Evolutionary conservation across 1,140 invertebrate genomes (phyloP).

Genomic region (Drosophila rufa): DNA sequence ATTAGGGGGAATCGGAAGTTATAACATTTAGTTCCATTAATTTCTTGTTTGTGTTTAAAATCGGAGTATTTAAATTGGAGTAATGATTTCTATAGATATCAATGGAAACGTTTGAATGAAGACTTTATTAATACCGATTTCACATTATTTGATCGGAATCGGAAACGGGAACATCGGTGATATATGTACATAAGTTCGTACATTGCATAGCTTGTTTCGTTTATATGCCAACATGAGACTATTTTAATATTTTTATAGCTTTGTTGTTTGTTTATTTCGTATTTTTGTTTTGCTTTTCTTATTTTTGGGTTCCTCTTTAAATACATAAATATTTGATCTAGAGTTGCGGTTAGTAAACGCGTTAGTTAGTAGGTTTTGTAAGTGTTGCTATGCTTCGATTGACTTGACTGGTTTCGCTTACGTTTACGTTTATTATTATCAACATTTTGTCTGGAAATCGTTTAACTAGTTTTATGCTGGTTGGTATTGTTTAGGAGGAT

Average conservation of each 20-base stretch:
- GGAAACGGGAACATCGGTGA: slow-evolving; percentile 19
- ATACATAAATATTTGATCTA: slow-evolving; percentile 66
- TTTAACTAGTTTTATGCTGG: slow-evolving; percentile 70
- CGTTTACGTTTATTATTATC: slow-evolving; percentile 74
- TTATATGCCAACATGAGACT: slow-evolving; percentile 68
- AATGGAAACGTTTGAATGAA: background rate
- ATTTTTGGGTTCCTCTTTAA: slow-evolving; percentile 27
- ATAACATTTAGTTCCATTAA: background rate
- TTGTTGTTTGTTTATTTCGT: slow-evolving; percentile 35
- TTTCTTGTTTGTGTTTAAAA: background rate
- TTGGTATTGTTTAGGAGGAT: slow-evolving; percentile 76
- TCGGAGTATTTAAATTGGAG: slow-evolving; percentile 1
- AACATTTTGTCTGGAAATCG: slow-evolving; percentile 68
- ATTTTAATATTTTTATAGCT: slow-evolving; percentile 48
- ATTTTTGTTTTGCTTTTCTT: too few relatives aligned
- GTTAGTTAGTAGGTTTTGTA: slow-evolving; percentile 64
- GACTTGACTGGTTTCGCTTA: slow-evolving; percentile 80
- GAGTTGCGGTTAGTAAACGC: slow-evolving; percentile 71
- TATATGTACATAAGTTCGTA: slow-evolving; percentile 32
- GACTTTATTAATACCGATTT: background rate
- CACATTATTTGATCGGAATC: slow-evolving; percentile 13
- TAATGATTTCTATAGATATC: slow-evolving; percentile 1
- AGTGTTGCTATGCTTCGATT: slow-evolving; percentile 73
- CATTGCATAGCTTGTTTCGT: slow-evolving; percentile 43
- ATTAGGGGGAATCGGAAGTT: slow-evolving; percentile 9